Evolutionary conservation across 2,113 vertebrate genomes (phyloP).

Genomic region (Brachyhypopomus gauderio): DNA sequence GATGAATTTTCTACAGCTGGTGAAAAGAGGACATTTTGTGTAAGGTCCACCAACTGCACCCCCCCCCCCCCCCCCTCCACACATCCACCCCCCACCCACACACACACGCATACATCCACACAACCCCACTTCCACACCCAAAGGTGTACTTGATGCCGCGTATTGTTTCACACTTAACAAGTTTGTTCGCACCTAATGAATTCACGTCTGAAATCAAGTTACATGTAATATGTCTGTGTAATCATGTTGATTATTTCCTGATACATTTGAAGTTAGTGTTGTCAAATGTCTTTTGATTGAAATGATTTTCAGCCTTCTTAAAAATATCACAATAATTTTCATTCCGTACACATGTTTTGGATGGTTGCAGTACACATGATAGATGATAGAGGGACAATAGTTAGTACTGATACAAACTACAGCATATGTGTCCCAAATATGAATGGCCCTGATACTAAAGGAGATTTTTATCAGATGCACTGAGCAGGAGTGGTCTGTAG

Average conservation of each 20-base stretch:
- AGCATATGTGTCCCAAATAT: constrained; percentile 11
- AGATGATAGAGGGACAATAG: neutral
- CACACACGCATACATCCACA: constrained; percentile 13
- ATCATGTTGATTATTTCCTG: neutral
- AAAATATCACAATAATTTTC: neutral
- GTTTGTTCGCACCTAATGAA: constrained; percentile 1
- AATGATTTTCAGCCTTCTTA: neutral
- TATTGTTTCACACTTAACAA: constrained; percentile 30
- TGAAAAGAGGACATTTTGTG: constrained; percentile 22
- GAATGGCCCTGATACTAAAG: constrained; percentile 1
- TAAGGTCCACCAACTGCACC: constrained; percentile 14
- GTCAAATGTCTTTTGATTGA: too few relatives aligned
- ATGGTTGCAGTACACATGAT: neutral
- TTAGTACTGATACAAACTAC: neutral
- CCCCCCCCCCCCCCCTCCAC: constrained; percentile 13
- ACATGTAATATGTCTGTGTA: neutral
- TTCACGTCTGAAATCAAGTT: neutral
- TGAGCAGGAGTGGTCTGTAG: constrained; percentile 1
- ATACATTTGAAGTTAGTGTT: neutral
- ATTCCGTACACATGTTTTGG: neutral
- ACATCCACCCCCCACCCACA: neutral
- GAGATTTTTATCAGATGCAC: neutral
- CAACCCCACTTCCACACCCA: neutral
- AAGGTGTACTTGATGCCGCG: constrained; percentile 10
- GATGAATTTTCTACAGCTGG: constrained; percentile 19